Evolutionary conservation across 2,888 invertebrate genomes (phyloP).

Genomic region (Linyphia triangularis): DNA sequence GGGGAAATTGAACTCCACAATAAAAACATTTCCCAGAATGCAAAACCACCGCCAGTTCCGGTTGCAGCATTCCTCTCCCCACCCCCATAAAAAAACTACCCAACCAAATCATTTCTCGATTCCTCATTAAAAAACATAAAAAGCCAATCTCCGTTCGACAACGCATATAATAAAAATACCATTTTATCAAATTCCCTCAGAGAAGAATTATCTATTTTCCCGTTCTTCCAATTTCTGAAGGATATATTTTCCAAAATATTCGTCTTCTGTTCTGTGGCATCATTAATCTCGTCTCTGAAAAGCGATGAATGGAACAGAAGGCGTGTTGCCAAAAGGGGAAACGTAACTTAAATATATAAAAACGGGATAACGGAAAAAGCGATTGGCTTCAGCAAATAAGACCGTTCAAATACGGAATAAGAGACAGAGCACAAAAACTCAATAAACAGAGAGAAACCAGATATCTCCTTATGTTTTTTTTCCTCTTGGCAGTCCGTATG

Average conservation of each 20-base stretch:
- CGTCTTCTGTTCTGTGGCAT: not conserved
- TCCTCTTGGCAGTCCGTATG: slow-evolving; percentile 21
- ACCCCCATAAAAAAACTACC: no score
- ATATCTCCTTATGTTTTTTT: slow-evolving; percentile 3
- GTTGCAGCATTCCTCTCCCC: no score
- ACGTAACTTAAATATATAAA: slow-evolving; percentile 27
- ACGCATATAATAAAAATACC: not conserved
- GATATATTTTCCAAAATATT: slow-evolving; percentile 8
- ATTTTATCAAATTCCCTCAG: not conserved
- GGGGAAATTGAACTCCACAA: no score
- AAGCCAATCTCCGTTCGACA: not conserved
- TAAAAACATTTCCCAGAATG: no score
- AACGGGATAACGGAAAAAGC: slow-evolving; percentile 15
- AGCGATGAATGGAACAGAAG: slow-evolving; percentile 19
- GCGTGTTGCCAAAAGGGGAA: slow-evolving; percentile 51
- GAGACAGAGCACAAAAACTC: slow-evolving; percentile 40
- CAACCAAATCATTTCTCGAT: not conserved
- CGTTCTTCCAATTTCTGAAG: not conserved
- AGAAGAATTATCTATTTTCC: slow-evolving; percentile 13
- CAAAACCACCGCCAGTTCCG: no score
- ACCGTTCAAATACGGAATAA: slow-evolving; percentile 28
- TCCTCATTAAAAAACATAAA: not conserved
- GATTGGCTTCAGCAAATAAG: slow-evolving; percentile 33
- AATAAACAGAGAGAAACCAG: slow-evolving; percentile 33
- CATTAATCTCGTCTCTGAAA: slow-evolving; percentile 23